phyloP scores from a whole-genome alignment of 2,113 vertebrate species.

The Rallus limicola region DNA sequence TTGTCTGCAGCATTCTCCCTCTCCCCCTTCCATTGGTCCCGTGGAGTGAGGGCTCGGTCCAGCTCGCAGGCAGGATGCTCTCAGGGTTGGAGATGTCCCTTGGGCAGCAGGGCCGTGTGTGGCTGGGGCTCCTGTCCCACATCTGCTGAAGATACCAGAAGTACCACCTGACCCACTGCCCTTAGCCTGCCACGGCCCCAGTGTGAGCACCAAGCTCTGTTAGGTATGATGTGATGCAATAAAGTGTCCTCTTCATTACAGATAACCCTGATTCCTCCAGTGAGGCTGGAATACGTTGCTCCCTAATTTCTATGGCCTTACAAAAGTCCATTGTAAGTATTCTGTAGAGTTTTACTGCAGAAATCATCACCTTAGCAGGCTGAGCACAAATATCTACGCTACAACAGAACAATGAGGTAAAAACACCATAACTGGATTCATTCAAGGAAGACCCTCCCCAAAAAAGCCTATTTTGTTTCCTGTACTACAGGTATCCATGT shows the following conservation, averaged over 20 bases:
- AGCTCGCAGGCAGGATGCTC: not conserved
- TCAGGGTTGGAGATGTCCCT: not conserved
- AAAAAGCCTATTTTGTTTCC: not conserved
- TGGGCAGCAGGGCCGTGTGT: not conserved
- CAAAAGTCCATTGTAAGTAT: not conserved
- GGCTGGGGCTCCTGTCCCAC: not conserved
- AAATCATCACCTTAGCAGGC: not conserved
- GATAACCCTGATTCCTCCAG: not conserved
- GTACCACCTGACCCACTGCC: too few relatives aligned
- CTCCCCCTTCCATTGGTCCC: not conserved
- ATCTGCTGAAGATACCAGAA: not conserved
- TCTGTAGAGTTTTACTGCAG: not conserved
- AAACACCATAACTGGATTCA: not conserved
- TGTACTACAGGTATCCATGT: rapidly evolving
- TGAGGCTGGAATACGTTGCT: not conserved
- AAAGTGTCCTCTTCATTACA: rapidly evolving
- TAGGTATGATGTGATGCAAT: rapidly evolving
- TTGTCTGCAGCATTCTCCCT: not conserved
- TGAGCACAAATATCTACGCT: not conserved
- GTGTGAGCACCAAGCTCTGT: not conserved
- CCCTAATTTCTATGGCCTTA: not conserved
- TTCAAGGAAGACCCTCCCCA: not conserved
- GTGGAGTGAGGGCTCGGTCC: not conserved
- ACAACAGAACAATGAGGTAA: not conserved
- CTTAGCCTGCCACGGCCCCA: not conserved